Conservation (phyloP, 2,113 vertebrate species). For the Syrrhaptes paradoxus region DNA sequence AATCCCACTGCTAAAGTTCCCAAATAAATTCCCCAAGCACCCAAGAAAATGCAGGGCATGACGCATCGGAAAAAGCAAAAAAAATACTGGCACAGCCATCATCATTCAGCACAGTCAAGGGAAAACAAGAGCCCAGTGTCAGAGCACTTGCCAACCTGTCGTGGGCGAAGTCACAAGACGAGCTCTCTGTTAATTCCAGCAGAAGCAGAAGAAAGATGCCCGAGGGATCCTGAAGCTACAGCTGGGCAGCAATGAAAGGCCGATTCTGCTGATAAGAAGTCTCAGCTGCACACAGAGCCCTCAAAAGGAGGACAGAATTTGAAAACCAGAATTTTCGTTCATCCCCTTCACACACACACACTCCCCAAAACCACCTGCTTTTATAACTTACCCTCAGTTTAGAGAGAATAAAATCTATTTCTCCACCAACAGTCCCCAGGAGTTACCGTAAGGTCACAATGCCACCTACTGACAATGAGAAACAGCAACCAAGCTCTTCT, state of each 20-base stretch:
- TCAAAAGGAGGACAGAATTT: not conserved
- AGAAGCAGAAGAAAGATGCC: not conserved
- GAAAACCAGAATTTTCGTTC: not conserved
- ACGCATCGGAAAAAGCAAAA: too few species aligned
- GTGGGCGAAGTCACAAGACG: not conserved
- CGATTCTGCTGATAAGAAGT: not conserved
- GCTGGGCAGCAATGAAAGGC: not conserved
- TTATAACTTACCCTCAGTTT: not conserved
- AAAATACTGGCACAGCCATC: not conserved
- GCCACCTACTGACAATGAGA: constrained; percentile 27
- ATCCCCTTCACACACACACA: not conserved
- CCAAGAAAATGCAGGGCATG: not conserved
- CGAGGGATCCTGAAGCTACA: not conserved
- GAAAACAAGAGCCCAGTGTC: constrained; percentile 40
- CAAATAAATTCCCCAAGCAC: too few species aligned
- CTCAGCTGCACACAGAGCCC: not conserved
- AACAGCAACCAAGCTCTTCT: not conserved
- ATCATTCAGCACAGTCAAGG: not conserved
- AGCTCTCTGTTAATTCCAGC: not conserved
- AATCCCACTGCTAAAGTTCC: too few species aligned
- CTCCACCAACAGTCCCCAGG: not conserved
- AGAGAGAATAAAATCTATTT: not conserved
- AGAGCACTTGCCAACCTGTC: not conserved
- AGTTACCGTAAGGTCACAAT: not conserved
- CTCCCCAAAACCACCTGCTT: not conserved